A percentile compares a stretch with the other conserved stretches of the same genome.
Conservation (phyloP, 2,797 vertebrate genomes). For the Eulemur albifrons region DNA sequence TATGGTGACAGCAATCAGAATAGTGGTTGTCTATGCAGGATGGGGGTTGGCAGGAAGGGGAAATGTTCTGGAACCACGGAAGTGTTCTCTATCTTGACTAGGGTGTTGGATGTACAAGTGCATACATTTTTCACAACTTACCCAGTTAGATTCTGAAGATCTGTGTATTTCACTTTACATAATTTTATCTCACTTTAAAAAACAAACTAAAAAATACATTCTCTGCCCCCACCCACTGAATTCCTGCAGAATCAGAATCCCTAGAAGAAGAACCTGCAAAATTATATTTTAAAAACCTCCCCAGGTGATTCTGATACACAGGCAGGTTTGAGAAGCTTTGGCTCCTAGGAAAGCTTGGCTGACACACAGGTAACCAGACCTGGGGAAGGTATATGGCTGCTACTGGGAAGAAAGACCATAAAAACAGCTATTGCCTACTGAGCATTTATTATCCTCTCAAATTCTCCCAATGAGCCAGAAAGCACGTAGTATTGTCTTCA, state of each 20-base stretch:
- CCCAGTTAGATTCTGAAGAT: not conserved
- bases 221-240: not conserved
- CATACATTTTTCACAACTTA: not conserved
- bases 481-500: not conserved
- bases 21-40: not conserved
- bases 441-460: not conserved
- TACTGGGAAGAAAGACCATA: not conserved
- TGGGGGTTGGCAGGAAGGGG: not conserved
- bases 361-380: not conserved
- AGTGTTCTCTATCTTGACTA: not conserved
- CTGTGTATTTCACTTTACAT: not conserved
- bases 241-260: not conserved
- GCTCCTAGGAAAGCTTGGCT: not conserved
- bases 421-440: not conserved
- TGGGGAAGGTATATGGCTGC: not conserved
- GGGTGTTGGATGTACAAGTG: not conserved
- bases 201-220: not conserved
- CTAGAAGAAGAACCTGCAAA: constrained; percentile 11
- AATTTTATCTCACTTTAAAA: not conserved
- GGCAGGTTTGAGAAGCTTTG: not conserved
- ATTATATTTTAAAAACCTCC: not conserved
- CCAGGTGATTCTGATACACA: not conserved
- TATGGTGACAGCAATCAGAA: not conserved
- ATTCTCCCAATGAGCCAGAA: not conserved
- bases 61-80: not conserved